Conservation (phyloP, 2,797 vertebrate species). For the Phyllotis vaccarum region DNA sequence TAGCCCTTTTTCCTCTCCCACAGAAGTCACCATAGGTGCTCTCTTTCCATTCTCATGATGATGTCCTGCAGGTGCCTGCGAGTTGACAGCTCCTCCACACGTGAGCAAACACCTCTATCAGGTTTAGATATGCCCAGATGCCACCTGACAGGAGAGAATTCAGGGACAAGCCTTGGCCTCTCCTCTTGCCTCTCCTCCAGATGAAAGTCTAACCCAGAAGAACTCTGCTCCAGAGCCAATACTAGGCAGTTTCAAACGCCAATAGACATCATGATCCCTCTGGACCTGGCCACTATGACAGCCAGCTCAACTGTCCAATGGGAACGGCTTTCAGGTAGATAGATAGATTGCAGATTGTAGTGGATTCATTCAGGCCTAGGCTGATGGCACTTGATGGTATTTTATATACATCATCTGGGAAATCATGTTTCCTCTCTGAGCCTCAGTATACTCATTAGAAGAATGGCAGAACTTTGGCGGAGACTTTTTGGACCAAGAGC, state of each 20-base stretch:
- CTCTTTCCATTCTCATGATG: fast-evolving
- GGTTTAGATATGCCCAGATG: not conserved
- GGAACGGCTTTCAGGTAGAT: not conserved
- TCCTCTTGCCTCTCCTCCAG: not conserved
- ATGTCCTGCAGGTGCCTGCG: too few species aligned
- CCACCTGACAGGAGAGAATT: not conserved
- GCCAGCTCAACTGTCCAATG: not conserved
- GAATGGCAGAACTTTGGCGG: not conserved
- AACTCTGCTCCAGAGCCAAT: not conserved
- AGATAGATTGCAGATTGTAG: not conserved
- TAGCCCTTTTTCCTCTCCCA: too few species aligned
- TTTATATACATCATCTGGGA: fast-evolving
- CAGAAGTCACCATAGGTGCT: too few species aligned
- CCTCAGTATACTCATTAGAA: not conserved
- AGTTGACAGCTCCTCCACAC: not conserved
- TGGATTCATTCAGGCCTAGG: not conserved
- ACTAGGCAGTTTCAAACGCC: too few species aligned
- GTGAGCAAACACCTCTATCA: too few species aligned
- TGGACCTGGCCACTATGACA: not conserved
- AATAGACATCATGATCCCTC: not conserved
- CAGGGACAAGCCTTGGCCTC: fast-evolving
- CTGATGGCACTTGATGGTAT: fast-evolving
- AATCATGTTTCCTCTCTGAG: fast-evolving
- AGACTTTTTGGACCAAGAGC: not conserved
- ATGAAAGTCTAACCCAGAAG: too few species aligned